phyloP scores from a whole-genome alignment of 2,888 invertebrate genomes.

The Autographa gamma region DNA sequence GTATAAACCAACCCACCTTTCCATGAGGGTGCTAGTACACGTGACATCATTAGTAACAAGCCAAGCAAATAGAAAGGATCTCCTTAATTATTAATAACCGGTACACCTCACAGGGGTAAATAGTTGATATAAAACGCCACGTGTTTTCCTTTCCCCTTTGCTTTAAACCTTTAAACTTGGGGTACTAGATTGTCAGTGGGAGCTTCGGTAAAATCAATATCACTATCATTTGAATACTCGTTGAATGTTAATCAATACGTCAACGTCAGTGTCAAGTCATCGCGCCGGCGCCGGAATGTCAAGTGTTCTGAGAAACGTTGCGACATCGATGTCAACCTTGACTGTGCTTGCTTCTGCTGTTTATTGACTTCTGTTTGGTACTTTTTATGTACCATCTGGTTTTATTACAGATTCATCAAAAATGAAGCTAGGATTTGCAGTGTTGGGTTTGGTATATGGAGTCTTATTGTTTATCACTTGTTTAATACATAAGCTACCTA shows the following conservation, averaged over 20 bases:
- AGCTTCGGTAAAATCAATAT: constrained; percentile 38
- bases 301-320: constrained; percentile 41
- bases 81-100: not conserved
- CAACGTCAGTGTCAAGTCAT: constrained; percentile 46
- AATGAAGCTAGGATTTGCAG: not conserved
- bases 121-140: not conserved
- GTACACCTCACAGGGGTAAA: constrained; percentile 1
- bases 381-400: not conserved
- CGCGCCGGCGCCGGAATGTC: constrained; percentile 42
- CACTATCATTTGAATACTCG: constrained; percentile 17
- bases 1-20: not conserved
- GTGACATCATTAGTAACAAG: not conserved
- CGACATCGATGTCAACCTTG: constrained; percentile 33
- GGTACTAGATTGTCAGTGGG: not conserved
- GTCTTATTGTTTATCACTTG: no score
- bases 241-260: constrained; percentile 52
- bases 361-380: constrained; percentile 8
- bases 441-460: not conserved
- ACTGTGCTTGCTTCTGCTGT: constrained; percentile 17
- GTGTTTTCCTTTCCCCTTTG: not conserved
- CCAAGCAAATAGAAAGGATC: not conserved
- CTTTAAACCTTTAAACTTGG: not conserved
- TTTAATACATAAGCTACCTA: no score
- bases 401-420: not conserved
- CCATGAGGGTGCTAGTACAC: not conserved